Evolutionary conservation across 2,113 vertebrate genomes (phyloP), one percentile per base, ranked within the genome.

Genomic region (Speoplatyrhinus poulsoni): DNA sequence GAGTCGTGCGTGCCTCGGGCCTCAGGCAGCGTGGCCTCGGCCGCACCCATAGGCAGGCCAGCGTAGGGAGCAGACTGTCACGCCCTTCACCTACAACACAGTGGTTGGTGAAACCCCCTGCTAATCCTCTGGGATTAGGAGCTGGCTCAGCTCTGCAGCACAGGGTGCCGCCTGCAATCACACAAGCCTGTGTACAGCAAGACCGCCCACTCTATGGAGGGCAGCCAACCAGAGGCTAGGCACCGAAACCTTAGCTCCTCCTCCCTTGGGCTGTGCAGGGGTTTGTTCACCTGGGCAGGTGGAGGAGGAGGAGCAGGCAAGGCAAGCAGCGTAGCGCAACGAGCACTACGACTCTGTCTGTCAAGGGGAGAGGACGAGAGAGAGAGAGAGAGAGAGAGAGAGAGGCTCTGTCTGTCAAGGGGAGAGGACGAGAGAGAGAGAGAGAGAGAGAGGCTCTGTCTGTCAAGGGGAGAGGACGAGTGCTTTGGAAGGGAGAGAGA

Each of bases 231-330:
- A 71, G 46, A 77, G 66, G 12, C 3, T 0, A 15, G 70, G 56
- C 32, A 46, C 46, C 65, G 36, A 9, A 26, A 32, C 41, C 6
- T 0, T 62, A 62, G 79, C 77, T 62, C 81, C 77, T 62, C 81
- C 81, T 63, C 80, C 84, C 59, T 69, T 48, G 3, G 33, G 33
- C 33, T 55, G 70, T 75, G 67, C 67, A 76, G 68, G 16, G 65
- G 61, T 58, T 79, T 15, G 52, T 73, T 84, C 80, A 91, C 87
- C 87, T 89, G 84, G 63, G 70, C 85, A 89, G 85, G 89, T 90
- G 77, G 62, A 72, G 74, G 66, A 65, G 63, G 68, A 49, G 48
- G 41, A 52, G 57, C 56, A 12, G 46, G 9, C 2, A 32, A 9
- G 47, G 17, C 56, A 68, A 72, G 69, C 75, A 83, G 72, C 17